Evolutionary conservation across 2,888 invertebrate species (phyloP).

Genomic region (Amphimallon solstitiale): DNA sequence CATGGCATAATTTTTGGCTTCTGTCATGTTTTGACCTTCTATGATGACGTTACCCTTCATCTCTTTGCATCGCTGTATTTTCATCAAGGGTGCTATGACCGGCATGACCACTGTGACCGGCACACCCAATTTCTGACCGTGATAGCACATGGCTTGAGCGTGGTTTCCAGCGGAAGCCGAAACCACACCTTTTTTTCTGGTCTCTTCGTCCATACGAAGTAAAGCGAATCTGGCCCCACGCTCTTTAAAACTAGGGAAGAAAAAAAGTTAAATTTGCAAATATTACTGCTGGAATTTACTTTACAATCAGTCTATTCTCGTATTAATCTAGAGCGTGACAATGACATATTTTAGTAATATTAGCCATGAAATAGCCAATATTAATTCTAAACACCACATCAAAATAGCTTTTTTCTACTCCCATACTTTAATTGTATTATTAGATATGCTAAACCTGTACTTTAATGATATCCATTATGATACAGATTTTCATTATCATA

Average conservation of each 20-base stretch:
- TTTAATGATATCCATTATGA: too few relatives aligned
- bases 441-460: too few relatives aligned
- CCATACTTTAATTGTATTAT: too few relatives aligned
- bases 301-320: too few relatives aligned
- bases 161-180: slow-evolving; percentile 64
- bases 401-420: too few relatives aligned
- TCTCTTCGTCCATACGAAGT: slow-evolving; percentile 55
- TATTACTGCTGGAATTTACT: too few relatives aligned
- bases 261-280: background rate
- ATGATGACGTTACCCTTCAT: slow-evolving; percentile 75
- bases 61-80: slow-evolving; percentile 71
- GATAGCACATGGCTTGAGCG: slow-evolving; percentile 65
- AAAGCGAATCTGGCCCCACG: slow-evolving; percentile 59
- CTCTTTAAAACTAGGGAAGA: slow-evolving; percentile 37
- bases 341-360: too few relatives aligned
- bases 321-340: too few relatives aligned
- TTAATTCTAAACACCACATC: too few relatives aligned
- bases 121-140: slow-evolving; percentile 61
- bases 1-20: slow-evolving; percentile 79
- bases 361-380: too few relatives aligned
- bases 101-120: slow-evolving; percentile 65
- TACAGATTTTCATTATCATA: too few relatives aligned
- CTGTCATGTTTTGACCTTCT: slow-evolving; percentile 70
- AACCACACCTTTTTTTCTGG: slow-evolving; percentile 59
- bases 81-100: slow-evolving; percentile 67